Conservation (phyloP, 2,113 vertebrate genomes). For the Chiloscyllium plagiosum region DNA sequence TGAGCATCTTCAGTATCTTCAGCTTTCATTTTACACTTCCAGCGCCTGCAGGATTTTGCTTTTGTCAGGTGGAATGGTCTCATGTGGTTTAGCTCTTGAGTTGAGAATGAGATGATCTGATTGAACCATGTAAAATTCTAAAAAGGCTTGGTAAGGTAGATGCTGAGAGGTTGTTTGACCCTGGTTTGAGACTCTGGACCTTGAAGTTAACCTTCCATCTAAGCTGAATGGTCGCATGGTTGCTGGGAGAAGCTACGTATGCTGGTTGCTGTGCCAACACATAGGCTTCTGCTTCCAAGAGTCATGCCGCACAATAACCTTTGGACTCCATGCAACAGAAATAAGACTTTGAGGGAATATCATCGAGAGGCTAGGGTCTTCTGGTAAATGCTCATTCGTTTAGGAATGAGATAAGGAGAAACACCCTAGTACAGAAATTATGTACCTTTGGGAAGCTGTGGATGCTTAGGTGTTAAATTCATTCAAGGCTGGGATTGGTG, state of each 20-base stretch:
- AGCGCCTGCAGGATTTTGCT: neutral
- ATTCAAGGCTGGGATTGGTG: neutral
- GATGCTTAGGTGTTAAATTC: neutral
- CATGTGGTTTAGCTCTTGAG: neutral
- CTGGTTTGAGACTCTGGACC: neutral
- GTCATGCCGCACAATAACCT: too few species aligned
- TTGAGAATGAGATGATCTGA: neutral
- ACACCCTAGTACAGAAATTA: neutral
- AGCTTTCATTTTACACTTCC: neutral
- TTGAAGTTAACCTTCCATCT: neutral
- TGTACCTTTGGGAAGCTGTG: neutral
- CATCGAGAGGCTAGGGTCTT: neutral
- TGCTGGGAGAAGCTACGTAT: too few species aligned
- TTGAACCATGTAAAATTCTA: neutral
- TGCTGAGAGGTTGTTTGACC: neutral
- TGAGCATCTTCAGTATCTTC: neutral
- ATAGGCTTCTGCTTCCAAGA: too few species aligned
- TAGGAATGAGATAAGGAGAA: neutral
- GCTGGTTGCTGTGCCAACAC: too few species aligned
- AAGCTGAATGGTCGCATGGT: too few species aligned
- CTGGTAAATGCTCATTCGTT: neutral
- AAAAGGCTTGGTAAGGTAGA: neutral
- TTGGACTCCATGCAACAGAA: too few species aligned
- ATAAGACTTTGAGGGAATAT: too few species aligned
- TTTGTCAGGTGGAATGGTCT: neutral